phyloP scores from a whole-genome alignment of 2,113 vertebrate genomes.

The Morone chrysops region DNA sequence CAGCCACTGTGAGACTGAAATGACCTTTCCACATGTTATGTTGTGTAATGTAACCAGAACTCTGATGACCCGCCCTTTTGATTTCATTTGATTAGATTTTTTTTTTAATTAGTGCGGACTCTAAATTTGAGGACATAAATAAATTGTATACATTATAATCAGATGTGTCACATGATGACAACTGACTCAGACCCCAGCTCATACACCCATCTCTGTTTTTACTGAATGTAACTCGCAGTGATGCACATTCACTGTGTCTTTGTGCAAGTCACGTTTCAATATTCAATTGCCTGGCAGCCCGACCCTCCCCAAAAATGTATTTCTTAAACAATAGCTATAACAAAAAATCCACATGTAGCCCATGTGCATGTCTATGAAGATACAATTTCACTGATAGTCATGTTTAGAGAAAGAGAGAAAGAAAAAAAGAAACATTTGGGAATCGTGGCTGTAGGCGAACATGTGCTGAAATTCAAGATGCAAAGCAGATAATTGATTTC shows the following conservation, averaged over 20 bases:
- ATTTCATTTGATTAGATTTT: not conserved
- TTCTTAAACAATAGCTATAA: not conserved
- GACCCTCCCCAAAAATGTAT: not conserved
- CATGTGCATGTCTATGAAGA: constrained; percentile 13
- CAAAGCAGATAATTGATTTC: constrained; percentile 35
- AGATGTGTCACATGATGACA: constrained; percentile 33
- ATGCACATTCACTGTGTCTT: constrained; percentile 22
- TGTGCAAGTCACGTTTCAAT: constrained; percentile 16
- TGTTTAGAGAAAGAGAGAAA: not conserved
- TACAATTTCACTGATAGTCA: not conserved
- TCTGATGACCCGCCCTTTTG: constrained; percentile 12
- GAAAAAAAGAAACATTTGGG: constrained; percentile 18
- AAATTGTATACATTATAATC: not conserved
- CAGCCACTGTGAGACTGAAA: constrained; percentile 48
- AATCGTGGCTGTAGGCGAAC: not conserved
- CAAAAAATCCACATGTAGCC: not conserved
- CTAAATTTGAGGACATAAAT: constrained; percentile 12
- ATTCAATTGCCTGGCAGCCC: not conserved
- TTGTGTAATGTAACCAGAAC: constrained; percentile 21
- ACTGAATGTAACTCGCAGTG: constrained; percentile 36
- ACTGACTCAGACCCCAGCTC: constrained; percentile 47
- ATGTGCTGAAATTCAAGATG: constrained; percentile 32
- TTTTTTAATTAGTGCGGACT: not conserved
- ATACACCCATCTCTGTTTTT: constrained; percentile 17
- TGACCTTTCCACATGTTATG: constrained; percentile 45